These are phyloP conservation scores for Lycopodina hypogea DNA, from an alignment of 37 sponge, comb jelly and placozoan species.

Conservation along the genomic window DNA sequence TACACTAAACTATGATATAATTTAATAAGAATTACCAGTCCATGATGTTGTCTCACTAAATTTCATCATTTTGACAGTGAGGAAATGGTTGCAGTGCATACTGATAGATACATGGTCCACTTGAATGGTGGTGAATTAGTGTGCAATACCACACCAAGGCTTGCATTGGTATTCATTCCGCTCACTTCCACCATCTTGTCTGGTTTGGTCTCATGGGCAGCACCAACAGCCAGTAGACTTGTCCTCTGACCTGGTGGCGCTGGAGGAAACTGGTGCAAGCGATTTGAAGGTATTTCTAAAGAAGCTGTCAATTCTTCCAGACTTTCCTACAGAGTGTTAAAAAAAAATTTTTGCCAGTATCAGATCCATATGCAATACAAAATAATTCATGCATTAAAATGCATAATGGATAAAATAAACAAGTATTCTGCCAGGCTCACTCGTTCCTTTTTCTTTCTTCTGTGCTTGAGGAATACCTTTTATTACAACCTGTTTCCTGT, in stretches of 20 bases:
- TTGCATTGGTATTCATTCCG: slow-evolving; percentile 66
- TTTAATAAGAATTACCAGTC: slow-evolving; percentile 59
- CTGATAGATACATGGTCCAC: slow-evolving; percentile 25
- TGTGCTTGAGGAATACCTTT: slow-evolving; percentile 48
- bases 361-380: no score
- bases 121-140: slow-evolving; percentile 68
- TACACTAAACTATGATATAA: not conserved
- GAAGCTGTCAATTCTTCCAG: slow-evolving; percentile 26
- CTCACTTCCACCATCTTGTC: slow-evolving; percentile 72
- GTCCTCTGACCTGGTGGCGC: not conserved
- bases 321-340: not conserved
- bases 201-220: slow-evolving; percentile 39
- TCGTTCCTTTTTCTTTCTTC: not conserved
- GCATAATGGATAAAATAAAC: not conserved
- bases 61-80: slow-evolving; percentile 55
- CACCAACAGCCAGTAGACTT: slow-evolving; percentile 2
- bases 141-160: slow-evolving; percentile 59
- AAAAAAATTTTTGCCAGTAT: not conserved
- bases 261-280: not conserved
- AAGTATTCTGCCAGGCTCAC: not conserved
- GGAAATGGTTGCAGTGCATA: slow-evolving; percentile 68
- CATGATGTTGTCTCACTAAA: slow-evolving; percentile 40
- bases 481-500: slow-evolving; percentile 81
- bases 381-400: not conserved
- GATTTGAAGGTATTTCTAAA: slow-evolving; percentile 43